Conservation (phyloP, 2,113 vertebrate genomes). For the Brachypodius melanocephalos region DNA sequence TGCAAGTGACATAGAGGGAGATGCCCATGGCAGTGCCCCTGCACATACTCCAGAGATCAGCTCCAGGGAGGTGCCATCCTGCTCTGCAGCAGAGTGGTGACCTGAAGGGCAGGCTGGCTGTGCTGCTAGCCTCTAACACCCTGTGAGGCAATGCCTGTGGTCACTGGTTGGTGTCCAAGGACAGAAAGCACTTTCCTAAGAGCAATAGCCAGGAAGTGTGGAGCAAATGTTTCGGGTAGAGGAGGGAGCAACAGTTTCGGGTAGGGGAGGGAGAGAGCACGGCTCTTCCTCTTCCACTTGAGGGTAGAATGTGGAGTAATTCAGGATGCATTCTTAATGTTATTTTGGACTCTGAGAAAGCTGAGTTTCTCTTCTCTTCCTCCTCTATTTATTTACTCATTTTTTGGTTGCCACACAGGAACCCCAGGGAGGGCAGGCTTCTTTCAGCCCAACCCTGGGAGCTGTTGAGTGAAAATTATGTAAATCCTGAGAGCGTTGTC, state of each 20-base stretch:
- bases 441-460: background rate
- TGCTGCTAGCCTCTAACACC: background rate
- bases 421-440: background rate
- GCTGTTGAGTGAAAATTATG: conserved; percentile 47
- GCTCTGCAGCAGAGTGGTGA: background rate
- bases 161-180: background rate
- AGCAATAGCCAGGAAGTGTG: background rate
- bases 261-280: accelerated
- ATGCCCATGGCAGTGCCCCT: background rate
- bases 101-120: background rate
- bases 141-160: background rate
- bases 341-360: background rate
- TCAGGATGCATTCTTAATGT: background rate
- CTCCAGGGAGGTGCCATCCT: background rate
- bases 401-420: conserved; percentile 18
- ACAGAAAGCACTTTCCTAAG: background rate
- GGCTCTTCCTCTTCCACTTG: background rate
- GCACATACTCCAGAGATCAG: accelerated
- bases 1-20: background rate
- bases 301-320: background rate
- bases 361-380: background rate
- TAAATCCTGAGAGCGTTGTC: background rate
- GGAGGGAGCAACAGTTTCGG: background rate
- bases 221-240: background rate
- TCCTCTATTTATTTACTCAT: conserved; percentile 7